phyloP scores from a whole-genome alignment of 2,113 vertebrate species.

The Podarcis raffonei region DNA sequence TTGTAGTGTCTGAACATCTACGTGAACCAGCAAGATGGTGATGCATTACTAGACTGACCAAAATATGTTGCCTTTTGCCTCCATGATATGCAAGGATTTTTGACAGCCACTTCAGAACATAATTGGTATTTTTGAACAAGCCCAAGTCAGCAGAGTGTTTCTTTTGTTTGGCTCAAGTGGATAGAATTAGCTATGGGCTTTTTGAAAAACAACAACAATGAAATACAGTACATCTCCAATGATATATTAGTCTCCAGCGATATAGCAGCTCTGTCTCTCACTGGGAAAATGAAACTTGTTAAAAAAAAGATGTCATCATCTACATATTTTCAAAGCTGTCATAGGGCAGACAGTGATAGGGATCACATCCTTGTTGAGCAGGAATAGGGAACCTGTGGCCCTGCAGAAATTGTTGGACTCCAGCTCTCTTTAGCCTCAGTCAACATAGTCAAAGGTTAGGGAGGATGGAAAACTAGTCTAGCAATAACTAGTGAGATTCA shows the following conservation, averaged over 20 bases:
- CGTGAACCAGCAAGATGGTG: background rate
- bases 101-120: background rate
- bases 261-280: background rate
- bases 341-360: background rate
- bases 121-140: slow-evolving; percentile 4
- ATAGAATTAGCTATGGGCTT: background rate
- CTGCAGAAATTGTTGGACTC: no score
- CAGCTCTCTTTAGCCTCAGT: no score
- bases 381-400: no score
- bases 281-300: slow-evolving; percentile 34
- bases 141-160: slow-evolving; percentile 5
- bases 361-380: background rate
- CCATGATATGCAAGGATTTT: background rate
- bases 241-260: background rate
- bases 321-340: background rate
- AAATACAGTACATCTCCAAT: slow-evolving; percentile 15
- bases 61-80: background rate
- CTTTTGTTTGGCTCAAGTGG: slow-evolving; percentile 15
- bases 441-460: no score
- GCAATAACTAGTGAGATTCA: no score
- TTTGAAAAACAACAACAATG: background rate
- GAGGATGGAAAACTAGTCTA: no score
- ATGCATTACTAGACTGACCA: background rate
- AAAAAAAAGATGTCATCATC: slow-evolving; percentile 30
- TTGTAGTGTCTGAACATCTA: background rate